Evolutionary conservation across 2,113 vertebrate species (phyloP), one percentile per base, ranked within the genome.

Genomic region (Holacanthus passer): DNA sequence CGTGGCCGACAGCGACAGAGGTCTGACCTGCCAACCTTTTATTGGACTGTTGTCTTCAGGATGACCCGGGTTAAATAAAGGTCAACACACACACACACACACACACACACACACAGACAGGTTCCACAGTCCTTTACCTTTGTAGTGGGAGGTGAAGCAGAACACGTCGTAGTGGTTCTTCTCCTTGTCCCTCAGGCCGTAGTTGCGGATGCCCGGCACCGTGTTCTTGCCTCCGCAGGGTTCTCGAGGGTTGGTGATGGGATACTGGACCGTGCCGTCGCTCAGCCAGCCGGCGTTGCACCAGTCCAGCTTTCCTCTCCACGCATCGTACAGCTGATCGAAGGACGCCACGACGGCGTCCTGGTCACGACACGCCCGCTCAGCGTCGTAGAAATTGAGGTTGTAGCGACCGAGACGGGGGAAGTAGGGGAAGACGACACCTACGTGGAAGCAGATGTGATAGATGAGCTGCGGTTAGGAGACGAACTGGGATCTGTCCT

Each of bases 231-330:
- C 98, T 12, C 98, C 98, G 0, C 98, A 99, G 65, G 97, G 97
- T 59, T 97, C 98, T 31, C 98, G 92, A 60, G 98, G 98, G 45
- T 93, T 95, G 75, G 94, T 97, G 88, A 99, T 97, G 63, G 98
- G 98, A 75, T 99, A 99, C 65, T 97, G 98, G 22, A 97, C 98
- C 0, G 98, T 96, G 27, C 98, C 98, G 0, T 99, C 98, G 0
- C 91, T 97, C 55, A 99, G 96, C 98, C 98, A 99, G 74, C 98
- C 98, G 0, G 98, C 98, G 0, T 99, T 99, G 86, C 98, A 99
- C 98, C 98, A 99, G 91, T 99, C 97, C 91, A 99, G 86, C 12
- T 97, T 98, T 0, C 91, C 94, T 29, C 95, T 93, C 98, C 98
- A 99, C 45, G 97, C 97, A 0, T 97, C 95, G 0, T 97, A 97